Base-by-base conservation (phyloP, 2,797 vertebrate species). In the Myotis daubentonii region DNA sequence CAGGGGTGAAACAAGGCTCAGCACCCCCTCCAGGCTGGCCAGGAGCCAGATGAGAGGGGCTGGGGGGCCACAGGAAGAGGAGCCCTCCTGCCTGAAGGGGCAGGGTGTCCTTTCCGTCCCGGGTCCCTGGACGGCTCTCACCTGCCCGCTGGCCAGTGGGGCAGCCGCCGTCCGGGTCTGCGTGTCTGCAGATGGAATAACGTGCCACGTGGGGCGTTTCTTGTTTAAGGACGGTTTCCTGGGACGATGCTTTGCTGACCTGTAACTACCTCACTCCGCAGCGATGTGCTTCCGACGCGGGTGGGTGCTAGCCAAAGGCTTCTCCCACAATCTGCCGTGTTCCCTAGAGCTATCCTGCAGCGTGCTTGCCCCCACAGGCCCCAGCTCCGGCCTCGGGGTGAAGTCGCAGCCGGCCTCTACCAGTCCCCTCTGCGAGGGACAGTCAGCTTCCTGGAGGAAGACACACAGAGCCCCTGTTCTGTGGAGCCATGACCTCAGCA, bases 81-180 rank as follows among this genome's bases (percentile, higher is more conserved):
- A 13, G 11, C 22, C 51, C 7, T 1, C 8, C 6, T 38, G 30
- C 20, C 81, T 0, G n/a, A 19, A 11, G 44, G 71, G 3, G 16
- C 7, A 3, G 6, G 38, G 8, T 33, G 2, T 23, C 17, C 17
- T 2, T 2, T 49, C 2, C 1, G 6, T 4, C 11, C 28, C 53
- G 51, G 8, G 5, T 4, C 23, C 68, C 57, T 1, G 38, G 68
- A 19, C 28, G 1, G 28, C 6, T 19, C 0, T 0, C 47, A 12
- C 16, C 87, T 4, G 17, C 36, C 44, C 0, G 0, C 33, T 30
- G 0, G 47, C 30, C 0, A 9, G 8, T 0, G 6, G 41, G 9
- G 7, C 0, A 2, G 1, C 4, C 68, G 1, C 22, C 1, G 0
- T 5, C 30, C 1, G 8, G 8, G 53, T n/a, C 30, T 15, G 17